Conservation (phyloP, 2,113 vertebrate genomes). For the Sorex fumeus region DNA sequence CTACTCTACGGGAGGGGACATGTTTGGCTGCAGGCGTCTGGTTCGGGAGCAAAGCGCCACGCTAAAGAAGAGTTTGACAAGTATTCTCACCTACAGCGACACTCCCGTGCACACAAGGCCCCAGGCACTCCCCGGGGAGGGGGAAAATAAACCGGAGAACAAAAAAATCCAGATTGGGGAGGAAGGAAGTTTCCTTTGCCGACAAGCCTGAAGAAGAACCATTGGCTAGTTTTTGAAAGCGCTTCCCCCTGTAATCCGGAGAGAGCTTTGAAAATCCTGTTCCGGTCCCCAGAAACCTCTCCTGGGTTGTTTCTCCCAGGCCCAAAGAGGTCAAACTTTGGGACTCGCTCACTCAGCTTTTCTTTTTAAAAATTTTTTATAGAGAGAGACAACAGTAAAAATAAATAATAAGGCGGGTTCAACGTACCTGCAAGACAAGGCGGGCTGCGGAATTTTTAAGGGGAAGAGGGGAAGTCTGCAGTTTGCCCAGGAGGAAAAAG, state of each 20-base stretch:
- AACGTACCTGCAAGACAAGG: constrained; percentile 90
- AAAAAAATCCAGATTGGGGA: constrained; percentile 65
- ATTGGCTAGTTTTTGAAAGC: constrained; percentile 60
- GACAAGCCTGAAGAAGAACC: constrained; percentile 43
- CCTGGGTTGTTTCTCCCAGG: constrained; percentile 49
- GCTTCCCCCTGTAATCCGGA: constrained; percentile 46
- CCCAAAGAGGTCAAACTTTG: constrained; percentile 63
- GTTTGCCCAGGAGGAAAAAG: constrained; percentile 82
- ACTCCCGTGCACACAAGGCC: constrained; percentile 65
- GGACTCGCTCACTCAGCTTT: constrained; percentile 29
- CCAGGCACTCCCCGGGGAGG: constrained; percentile 61
- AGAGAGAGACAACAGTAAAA: constrained; percentile 16
- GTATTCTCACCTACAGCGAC: constrained; percentile 76
- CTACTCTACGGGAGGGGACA: constrained; percentile 78
- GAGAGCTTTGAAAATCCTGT: constrained; percentile 63
- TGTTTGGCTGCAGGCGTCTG: constrained; percentile 76
- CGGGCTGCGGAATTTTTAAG: constrained; percentile 85
- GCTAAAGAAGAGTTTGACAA: constrained; percentile 77
- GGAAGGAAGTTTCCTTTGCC: constrained; percentile 62
- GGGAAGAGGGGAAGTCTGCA: constrained; percentile 79
- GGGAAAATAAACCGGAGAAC: constrained; percentile 35
- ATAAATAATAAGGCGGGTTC: constrained; percentile 78
- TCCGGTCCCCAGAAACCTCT: constrained; percentile 56
- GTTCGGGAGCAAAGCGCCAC: constrained; percentile 74
- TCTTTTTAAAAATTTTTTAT: neutral